A percentile compares a stretch with the other conserved stretches of the same genome.
phyloP scores from a whole-genome alignment of 2,113 vertebrate genomes.

The Drymodes brunneopygia region DNA sequence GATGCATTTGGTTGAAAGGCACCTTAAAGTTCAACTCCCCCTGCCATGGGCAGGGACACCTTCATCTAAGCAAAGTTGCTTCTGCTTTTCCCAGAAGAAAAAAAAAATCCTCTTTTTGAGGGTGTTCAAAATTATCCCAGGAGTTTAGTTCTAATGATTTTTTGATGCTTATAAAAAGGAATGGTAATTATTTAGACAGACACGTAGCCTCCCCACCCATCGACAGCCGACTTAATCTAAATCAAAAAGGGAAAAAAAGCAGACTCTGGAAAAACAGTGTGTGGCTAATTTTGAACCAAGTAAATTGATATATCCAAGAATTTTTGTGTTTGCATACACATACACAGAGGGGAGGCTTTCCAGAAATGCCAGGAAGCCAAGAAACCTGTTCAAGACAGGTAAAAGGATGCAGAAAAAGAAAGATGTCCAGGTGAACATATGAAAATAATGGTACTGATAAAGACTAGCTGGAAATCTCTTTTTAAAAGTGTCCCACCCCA shows the following conservation, averaged over 20 bases:
- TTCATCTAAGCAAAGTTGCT: not conserved
- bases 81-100: not conserved
- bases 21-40: not conserved
- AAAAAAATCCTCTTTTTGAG: not conserved
- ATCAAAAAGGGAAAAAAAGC: not conserved
- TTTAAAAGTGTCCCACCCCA: not conserved
- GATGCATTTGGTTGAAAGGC: not conserved
- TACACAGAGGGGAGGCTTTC: not conserved
- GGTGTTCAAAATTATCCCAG: not conserved
- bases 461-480: not conserved
- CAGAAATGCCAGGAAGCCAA: not conserved
- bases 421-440: not conserved
- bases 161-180: not conserved
- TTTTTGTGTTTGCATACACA: not conserved
- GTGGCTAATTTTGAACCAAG: not conserved
- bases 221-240: not conserved
- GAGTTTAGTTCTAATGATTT: not conserved
- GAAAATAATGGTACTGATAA: not conserved
- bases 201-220: not conserved
- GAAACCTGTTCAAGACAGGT: not conserved
- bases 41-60: not conserved
- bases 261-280: not conserved
- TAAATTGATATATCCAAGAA: not conserved
- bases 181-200: not conserved
- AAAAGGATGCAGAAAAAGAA: not conserved